phyloP scores from a whole-genome alignment of 1,140 invertebrate species.

The Ganaspis sp. region DNA sequence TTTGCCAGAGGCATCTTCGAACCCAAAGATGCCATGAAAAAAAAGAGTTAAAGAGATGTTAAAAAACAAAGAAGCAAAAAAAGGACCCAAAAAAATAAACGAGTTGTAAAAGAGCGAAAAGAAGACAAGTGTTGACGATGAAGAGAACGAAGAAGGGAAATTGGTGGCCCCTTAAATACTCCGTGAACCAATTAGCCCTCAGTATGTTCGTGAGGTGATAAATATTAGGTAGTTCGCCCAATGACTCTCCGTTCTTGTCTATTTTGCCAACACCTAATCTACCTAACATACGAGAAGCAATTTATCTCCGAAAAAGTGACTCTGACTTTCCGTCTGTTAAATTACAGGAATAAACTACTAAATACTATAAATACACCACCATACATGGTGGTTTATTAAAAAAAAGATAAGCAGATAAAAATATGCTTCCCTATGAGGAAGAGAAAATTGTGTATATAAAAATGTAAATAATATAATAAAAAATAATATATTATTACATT shows the following conservation, averaged over 20 bases:
- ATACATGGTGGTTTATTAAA: too few species aligned
- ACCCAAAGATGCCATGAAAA: slow-evolving; percentile 53
- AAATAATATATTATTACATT: too few species aligned
- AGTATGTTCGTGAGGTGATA: slow-evolving; percentile 61
- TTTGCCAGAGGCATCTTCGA: slow-evolving; percentile 61
- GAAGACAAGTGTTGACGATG: slow-evolving; percentile 36
- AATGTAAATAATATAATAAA: too few species aligned
- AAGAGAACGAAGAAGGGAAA: slow-evolving; percentile 47
- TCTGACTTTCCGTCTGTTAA: too few species aligned
- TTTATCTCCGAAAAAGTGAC: too few species aligned
- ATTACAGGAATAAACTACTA: too few species aligned
- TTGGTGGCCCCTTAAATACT: slow-evolving; percentile 58
- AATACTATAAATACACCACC: too few species aligned
- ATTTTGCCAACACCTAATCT: too few species aligned
- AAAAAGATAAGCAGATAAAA: too few species aligned
- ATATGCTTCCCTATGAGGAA: too few species aligned
- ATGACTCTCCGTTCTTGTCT: not conserved
- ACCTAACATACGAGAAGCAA: too few species aligned
- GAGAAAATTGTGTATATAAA: too few species aligned
- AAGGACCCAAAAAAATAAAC: not conserved
- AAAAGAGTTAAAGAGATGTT: slow-evolving; percentile 17
- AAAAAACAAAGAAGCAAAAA: slow-evolving; percentile 31
- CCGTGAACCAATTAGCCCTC: slow-evolving; percentile 68
- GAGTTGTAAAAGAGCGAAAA: slow-evolving; percentile 34
- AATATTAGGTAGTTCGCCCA: slow-evolving; percentile 61